Conservation (phyloP, 2,797 vertebrate genomes). For the Intellagama lesueurii region DNA sequence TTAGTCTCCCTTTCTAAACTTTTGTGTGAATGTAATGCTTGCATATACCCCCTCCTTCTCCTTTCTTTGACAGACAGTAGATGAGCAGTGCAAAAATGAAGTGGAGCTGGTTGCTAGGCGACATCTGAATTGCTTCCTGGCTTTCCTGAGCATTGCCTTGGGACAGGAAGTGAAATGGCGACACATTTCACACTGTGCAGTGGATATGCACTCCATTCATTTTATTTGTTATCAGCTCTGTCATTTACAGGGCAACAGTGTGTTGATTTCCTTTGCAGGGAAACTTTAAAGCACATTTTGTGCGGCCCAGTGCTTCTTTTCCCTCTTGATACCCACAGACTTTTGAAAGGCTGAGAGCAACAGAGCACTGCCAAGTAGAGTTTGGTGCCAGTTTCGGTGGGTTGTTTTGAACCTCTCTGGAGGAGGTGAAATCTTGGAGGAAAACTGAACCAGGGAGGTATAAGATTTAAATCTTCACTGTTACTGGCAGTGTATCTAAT, state of each 20-base stretch:
- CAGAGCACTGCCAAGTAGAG: background rate
- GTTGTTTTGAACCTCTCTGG: too few relatives aligned
- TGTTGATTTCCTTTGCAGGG: background rate
- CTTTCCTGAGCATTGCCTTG: background rate
- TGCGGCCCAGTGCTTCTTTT: background rate
- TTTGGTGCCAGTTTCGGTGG: background rate
- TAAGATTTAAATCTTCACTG: too few relatives aligned
- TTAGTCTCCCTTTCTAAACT: background rate
- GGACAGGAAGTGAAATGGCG: background rate
- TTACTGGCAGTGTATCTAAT: background rate
- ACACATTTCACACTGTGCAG: background rate
- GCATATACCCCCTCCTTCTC: background rate
- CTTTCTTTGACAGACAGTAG: background rate
- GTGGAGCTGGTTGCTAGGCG: background rate
- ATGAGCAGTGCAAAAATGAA: background rate
- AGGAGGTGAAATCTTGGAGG: background rate
- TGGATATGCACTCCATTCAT: background rate
- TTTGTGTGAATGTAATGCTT: background rate
- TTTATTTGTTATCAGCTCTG: background rate
- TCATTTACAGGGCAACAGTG: background rate
- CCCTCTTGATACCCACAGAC: background rate
- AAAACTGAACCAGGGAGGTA: background rate
- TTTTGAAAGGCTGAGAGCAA: background rate
- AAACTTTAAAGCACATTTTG: background rate
- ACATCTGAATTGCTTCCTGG: background rate